phyloP scores from a whole-genome alignment of 2,113 vertebrate species.

The Leptobrachium ailaonicum region DNA sequence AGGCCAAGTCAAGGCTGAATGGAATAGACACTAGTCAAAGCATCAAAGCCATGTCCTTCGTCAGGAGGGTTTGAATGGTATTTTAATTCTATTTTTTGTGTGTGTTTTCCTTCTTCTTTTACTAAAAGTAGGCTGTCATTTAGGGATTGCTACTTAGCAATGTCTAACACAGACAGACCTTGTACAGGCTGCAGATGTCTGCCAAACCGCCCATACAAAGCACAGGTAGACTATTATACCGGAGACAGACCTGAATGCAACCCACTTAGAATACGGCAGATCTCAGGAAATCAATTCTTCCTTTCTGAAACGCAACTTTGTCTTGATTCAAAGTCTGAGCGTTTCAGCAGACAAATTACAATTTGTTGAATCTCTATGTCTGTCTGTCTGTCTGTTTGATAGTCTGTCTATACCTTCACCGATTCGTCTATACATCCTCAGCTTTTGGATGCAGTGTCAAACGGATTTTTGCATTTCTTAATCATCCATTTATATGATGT shows the following conservation, averaged over 20 bases:
- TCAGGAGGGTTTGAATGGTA: slow-evolving; percentile 61
- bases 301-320: neutral
- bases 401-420: too few relatives aligned
- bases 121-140: slow-evolving; percentile 66
- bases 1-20: slow-evolving; percentile 71
- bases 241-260: slow-evolving; percentile 79
- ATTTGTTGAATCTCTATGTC: neutral
- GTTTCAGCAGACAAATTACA: neutral
- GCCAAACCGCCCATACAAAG: slow-evolving; percentile 74
- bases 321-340: neutral
- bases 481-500: too few relatives aligned
- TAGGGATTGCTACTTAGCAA: slow-evolving; percentile 70
- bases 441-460: too few relatives aligned
- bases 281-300: slow-evolving; percentile 73
- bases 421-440: too few relatives aligned
- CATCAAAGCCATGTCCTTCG: slow-evolving; percentile 73
- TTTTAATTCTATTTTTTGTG: neutral
- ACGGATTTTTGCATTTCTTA: too few relatives aligned
- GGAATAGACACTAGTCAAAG: slow-evolving; percentile 58
- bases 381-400: neutral
- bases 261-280: slow-evolving; percentile 77
- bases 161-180: slow-evolving; percentile 67
- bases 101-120: slow-evolving; percentile 4
- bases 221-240: slow-evolving; percentile 84
- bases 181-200: slow-evolving; percentile 68